These are phyloP conservation scores for Chionodraco myersi DNA, from an alignment of 2,113 vertebrate species.

Conservation along the genomic window DNA sequence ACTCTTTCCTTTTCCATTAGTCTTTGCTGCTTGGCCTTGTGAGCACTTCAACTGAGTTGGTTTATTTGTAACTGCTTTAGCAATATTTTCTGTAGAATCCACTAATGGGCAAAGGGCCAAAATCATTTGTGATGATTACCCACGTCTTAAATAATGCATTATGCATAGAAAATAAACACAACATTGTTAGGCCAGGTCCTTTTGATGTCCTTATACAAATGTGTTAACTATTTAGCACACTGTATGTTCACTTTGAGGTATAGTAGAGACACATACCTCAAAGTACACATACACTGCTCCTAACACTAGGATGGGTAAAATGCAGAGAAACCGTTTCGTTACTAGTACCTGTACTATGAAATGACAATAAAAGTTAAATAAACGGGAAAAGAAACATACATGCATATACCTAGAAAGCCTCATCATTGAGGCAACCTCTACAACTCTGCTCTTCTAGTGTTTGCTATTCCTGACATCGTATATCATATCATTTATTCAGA, in stretches of 20 bases:
- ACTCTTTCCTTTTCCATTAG: slow-evolving; percentile 42
- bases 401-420: too few relatives aligned
- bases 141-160: slow-evolving; percentile 56
- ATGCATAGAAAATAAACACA: slow-evolving; percentile 16
- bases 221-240: slow-evolving; percentile 5
- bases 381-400: too few relatives aligned
- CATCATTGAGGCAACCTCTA: background rate
- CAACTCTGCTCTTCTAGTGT: background rate
- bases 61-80: slow-evolving; percentile 30
- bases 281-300: too few relatives aligned
- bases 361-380: too few relatives aligned
- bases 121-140: slow-evolving; percentile 20
- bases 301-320: too few relatives aligned
- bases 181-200: background rate
- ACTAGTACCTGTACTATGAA: too few relatives aligned
- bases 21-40: slow-evolving; percentile 29
- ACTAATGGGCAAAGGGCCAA: slow-evolving; percentile 29
- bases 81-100: slow-evolving; percentile 4
- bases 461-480: background rate
- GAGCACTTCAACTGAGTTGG: slow-evolving; percentile 23
- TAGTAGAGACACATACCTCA: background rate
- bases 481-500: background rate
- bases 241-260: background rate
- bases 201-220: slow-evolving; percentile 7
- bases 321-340: too few relatives aligned